Base-by-base conservation (phyloP, 2,113 vertebrate genomes). In the Zosterops japonicus region DNA sequence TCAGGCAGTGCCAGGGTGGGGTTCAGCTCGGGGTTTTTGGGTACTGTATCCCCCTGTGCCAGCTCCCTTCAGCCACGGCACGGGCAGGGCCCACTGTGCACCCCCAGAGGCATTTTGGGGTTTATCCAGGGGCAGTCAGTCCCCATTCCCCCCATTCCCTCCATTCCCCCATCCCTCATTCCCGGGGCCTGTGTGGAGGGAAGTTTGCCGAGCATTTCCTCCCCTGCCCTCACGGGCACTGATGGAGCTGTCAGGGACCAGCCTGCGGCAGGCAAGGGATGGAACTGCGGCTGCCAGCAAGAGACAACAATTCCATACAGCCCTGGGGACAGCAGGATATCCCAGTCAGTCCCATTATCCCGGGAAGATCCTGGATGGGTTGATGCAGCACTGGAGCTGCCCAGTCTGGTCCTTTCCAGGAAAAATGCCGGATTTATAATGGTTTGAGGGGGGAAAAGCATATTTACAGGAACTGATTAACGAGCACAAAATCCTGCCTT, bases 61-160 rank as follows among this genome's bases (percentile, higher is more conserved):
- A 41, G 57, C 18, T n/a, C 31, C 35, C 71, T 3, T 22, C 59
- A 2, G 53, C 12, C 3, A 0, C 68, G 47, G 50, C 31, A 28
- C 0, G 0, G 14, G 10, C 41, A 36, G 39, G 27, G 19, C 27
- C 19, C 0, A 0, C 88, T 46, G 25, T 17, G 90, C 29, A 28
- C 25, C 17, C n/a, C 31, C 6, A 17, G 71, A 27, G 36, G 2
- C 4, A 0, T 60, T 76, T 11, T 0, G 8, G 78, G 49, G 44
- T 47, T 49, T 35, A 12, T 57, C 55, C 50, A 24, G 53, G 19
- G 27, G 14, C 16, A 47, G 11, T 20, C 11, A 2, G 8, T 27
- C 28, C 13, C 4, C 11, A 9, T 11, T 8, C 17, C 14, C 24
- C 17, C 17, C 9, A 17, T 20, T 27, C 15, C 18, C 22, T 42